phyloP scores from a whole-genome alignment of 2,888 invertebrate species.

The Orthosia gracilis region DNA sequence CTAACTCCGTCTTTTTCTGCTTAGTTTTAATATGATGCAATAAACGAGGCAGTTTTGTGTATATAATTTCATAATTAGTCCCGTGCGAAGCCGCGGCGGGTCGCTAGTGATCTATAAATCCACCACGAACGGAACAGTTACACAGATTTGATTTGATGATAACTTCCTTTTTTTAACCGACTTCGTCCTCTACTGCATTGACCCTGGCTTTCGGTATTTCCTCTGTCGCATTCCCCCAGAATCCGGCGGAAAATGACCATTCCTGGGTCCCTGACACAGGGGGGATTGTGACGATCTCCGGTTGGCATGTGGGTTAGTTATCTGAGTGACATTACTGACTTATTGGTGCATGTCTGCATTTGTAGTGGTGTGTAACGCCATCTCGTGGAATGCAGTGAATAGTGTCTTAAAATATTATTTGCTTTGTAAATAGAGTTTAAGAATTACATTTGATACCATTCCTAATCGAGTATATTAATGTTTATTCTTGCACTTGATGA shows the following conservation, averaged over 20 bases:
- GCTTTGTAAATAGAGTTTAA: neutral
- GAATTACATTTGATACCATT: too few species aligned
- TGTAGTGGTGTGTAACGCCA: neutral
- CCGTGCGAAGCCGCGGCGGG: too few species aligned
- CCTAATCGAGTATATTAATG: neutral
- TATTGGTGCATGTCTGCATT: constrained; percentile 11
- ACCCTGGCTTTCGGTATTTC: constrained; percentile 41
- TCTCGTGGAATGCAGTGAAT: constrained; percentile 6
- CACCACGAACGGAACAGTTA: neutral
- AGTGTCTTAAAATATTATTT: neutral
- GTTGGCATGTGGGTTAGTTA: constrained; percentile 27
- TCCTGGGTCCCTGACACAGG: constrained; percentile 32
- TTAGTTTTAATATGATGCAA: too few species aligned
- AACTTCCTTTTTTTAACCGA: constrained; percentile 27
- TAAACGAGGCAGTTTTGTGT: too few species aligned
- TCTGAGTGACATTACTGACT: constrained; percentile 18
- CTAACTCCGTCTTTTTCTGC: too few species aligned
- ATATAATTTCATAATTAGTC: too few species aligned
- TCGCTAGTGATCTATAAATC: neutral
- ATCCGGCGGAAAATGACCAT: constrained; percentile 60
- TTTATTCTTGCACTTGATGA: neutral
- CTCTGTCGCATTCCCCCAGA: constrained; percentile 50
- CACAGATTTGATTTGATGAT: constrained; percentile 28
- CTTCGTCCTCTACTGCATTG: constrained; percentile 24
- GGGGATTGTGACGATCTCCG: constrained; percentile 34